Evolutionary conservation across 2,797 vertebrate species (phyloP).

Genomic region (Pseudochaenichthys georgianus): DNA sequence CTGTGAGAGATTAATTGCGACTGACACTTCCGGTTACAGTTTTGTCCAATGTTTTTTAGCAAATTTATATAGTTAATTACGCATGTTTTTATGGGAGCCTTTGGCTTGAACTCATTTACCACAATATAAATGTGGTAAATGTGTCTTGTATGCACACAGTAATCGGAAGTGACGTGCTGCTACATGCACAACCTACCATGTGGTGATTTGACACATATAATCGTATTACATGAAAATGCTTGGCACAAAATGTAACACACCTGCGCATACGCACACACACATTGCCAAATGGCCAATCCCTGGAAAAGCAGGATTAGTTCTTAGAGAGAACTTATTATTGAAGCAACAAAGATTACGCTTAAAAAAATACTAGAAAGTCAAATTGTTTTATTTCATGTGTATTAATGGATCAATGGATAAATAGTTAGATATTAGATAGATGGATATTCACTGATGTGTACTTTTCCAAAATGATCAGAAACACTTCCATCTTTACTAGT

Average conservation of each 20-base stretch:
- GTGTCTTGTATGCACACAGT: neutral
- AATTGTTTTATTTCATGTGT: neutral
- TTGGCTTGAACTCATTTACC: neutral
- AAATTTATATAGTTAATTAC: neutral
- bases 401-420: too few relatives aligned
- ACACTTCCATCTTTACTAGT: neutral
- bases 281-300: neutral
- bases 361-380: neutral
- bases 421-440: too few relatives aligned
- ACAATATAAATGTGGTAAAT: slow-evolving; percentile 11
- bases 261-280: neutral
- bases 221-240: neutral
- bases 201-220: slow-evolving; percentile 5
- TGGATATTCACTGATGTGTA: neutral
- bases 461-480: neutral
- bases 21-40: neutral
- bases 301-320: neutral
- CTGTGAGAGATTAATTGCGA: neutral
- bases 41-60: neutral
- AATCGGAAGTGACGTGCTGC: slow-evolving; percentile 11
- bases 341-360: neutral
- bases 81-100: neutral
- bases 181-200: slow-evolving; percentile 24
- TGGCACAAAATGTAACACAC: neutral
- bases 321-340: neutral